phyloP scores from a whole-genome alignment of 2,888 invertebrate species.

The Zygogramma bicolorata region DNA sequence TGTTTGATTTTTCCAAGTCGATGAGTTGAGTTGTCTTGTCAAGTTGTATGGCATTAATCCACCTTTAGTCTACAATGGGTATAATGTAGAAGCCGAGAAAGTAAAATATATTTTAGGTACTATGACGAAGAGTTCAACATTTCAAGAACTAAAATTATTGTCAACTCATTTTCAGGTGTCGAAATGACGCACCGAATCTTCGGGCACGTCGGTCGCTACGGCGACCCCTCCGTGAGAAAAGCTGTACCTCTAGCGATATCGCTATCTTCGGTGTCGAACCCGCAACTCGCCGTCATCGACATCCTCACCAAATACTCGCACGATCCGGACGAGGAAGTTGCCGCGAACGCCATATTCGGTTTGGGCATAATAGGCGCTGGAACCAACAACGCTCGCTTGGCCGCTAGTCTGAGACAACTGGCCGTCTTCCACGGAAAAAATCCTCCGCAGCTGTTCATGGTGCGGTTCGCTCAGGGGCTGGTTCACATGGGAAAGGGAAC shows the following conservation, averaged over 20 bases:
- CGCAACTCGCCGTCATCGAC: slow-evolving; percentile 92
- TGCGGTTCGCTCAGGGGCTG: slow-evolving; percentile 94
- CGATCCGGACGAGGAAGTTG: slow-evolving; percentile 96
- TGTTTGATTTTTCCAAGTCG: too few species aligned
- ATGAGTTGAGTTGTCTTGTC: too few species aligned
- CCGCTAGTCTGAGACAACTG: slow-evolving; percentile 96
- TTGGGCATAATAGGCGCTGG: slow-evolving; percentile 70
- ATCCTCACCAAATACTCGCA: slow-evolving; percentile 98
- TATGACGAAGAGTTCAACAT: too few species aligned
- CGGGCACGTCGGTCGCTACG: slow-evolving; percentile 82
- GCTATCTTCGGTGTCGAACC: slow-evolving; percentile 95
- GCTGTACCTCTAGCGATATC: slow-evolving; percentile 97
- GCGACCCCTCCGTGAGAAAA: slow-evolving; percentile 81
- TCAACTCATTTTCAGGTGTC: slow-evolving; percentile 66
- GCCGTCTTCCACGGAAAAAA: slow-evolving; percentile 98
- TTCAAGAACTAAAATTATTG: too few species aligned
- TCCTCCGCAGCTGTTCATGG: slow-evolving; percentile 96
- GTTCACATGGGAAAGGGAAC: slow-evolving; percentile 99
- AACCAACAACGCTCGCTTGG: slow-evolving; percentile 88
- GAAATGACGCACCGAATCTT: slow-evolving; percentile 98
- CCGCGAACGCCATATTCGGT: slow-evolving; percentile 97
- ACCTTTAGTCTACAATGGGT: too few species aligned
- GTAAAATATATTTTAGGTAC: too few species aligned
- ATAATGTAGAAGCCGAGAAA: too few species aligned
- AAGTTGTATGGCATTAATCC: too few species aligned